phyloP scores from a whole-genome alignment of 2,888 invertebrate species.

The Lasioglossum pauxillum region DNA sequence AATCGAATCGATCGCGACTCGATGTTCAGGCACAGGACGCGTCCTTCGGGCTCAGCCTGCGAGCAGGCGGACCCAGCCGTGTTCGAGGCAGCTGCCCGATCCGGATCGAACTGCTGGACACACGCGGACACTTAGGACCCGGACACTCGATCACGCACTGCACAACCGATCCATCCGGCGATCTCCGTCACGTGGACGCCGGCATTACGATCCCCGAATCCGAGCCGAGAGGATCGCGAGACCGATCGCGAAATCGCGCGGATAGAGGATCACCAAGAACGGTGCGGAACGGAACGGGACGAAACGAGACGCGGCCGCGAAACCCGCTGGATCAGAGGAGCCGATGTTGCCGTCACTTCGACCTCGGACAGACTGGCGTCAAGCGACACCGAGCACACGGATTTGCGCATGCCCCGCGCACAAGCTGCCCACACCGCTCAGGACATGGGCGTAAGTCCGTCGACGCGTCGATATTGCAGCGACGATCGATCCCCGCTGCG shows the following conservation, averaged over 20 bases:
- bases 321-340: conserved; percentile 52
- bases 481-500: conserved; percentile 57
- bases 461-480: conserved; percentile 80
- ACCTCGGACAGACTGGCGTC: conserved; percentile 84
- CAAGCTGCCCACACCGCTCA: conserved; percentile 60
- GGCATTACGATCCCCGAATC: conserved; percentile 3
- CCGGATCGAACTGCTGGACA: conserved; percentile 10
- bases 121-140: conserved; percentile 33
- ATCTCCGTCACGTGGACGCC: conserved; percentile 18
- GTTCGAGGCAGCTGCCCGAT: not conserved
- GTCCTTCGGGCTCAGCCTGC: not conserved
- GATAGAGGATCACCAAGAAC: not conserved
- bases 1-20: not conserved
- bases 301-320: conserved; percentile 35
- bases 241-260: not conserved
- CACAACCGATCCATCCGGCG: conserved; percentile 19
- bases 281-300: conserved; percentile 13
- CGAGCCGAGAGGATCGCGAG: conserved; percentile 23
- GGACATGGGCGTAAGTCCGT: conserved; percentile 71
- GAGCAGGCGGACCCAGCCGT: not conserved
- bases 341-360: conserved; percentile 80
- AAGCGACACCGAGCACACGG: conserved; percentile 69
- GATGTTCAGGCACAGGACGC: not conserved
- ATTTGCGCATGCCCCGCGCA: conserved; percentile 79
- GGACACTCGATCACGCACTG: conserved; percentile 35